phyloP scores from a whole-genome alignment of 64 coral and sea anemone species.

The Astreopora myriophthalma region DNA sequence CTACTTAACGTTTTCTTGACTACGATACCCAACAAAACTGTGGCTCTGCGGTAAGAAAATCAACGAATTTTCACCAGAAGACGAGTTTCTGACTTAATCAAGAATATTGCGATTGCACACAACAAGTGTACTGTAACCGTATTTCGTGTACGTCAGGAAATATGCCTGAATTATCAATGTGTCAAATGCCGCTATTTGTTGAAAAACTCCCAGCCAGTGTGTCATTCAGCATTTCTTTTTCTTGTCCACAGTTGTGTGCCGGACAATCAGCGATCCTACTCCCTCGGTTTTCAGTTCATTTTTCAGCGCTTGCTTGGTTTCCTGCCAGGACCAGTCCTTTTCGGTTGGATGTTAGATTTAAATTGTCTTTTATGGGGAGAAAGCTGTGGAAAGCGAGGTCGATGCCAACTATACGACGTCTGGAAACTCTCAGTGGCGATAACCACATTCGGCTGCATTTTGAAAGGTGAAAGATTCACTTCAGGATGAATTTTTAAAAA shows the following conservation, averaged over 20 bases:
- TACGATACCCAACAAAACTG: conserved; percentile 36
- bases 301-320: conserved; percentile 24
- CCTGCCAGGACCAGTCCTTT: conserved; percentile 10
- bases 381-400: conserved; percentile 20
- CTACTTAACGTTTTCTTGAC: not conserved
- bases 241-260: conserved; percentile 41
- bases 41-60: conserved; percentile 27
- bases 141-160: too few relatives aligned
- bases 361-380: conserved; percentile 49
- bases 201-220: too few relatives aligned
- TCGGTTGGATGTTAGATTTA: conserved; percentile 56
- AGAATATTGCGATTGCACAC: too few relatives aligned
- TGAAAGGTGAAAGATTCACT: not conserved
- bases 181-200: too few relatives aligned
- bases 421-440: not conserved
- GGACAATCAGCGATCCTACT: conserved; percentile 49
- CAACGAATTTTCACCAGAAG: not conserved
- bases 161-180: too few relatives aligned
- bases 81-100: too few relatives aligned
- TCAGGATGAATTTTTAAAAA: too few relatives aligned
- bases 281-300: conserved; percentile 58
- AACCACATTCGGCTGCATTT: not conserved
- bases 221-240: not conserved
- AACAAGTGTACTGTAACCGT: too few relatives aligned
- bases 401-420: conserved; percentile 49